These are phyloP conservation scores for Antidorcas marsupialis DNA, from an alignment of 2,113 vertebrate species.

Conservation along the genomic window DNA sequence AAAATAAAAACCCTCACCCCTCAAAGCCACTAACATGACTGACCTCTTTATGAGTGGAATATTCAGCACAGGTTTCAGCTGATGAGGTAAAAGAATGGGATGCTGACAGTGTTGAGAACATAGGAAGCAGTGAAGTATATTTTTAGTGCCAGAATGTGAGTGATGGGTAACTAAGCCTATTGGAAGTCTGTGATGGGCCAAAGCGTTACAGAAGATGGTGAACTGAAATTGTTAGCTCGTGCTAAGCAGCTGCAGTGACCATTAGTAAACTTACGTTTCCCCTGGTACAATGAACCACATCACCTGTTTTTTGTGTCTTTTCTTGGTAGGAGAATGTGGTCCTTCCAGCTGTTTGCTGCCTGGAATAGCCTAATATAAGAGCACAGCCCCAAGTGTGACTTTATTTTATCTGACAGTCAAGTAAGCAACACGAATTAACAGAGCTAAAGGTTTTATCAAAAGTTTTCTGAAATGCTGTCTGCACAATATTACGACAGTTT, in stretches of 20 bases:
- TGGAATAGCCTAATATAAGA: conserved; percentile 45
- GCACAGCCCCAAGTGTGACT: conserved; percentile 37
- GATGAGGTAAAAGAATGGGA: not conserved
- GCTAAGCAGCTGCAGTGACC: not conserved
- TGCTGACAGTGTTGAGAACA: not conserved
- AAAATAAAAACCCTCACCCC: not conserved
- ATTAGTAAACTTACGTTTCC: not conserved
- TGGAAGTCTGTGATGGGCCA: not conserved
- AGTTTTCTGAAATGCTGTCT: conserved; percentile 3
- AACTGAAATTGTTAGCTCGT: not conserved
- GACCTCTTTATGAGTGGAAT: not conserved
- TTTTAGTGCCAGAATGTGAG: conserved; percentile 27
- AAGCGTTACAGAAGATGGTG: not conserved
- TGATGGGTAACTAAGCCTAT: not conserved
- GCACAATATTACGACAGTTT: not conserved
- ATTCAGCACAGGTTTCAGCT: not conserved
- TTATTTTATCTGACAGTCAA: not conserved
- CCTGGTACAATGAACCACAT: not conserved
- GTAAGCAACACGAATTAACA: not conserved
- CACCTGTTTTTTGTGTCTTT: conserved; percentile 72
- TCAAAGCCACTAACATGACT: not conserved
- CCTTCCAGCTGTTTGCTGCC: conserved; percentile 50
- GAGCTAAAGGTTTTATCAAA: not conserved
- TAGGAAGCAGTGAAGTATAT: not conserved
- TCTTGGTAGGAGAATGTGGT: conserved; percentile 42